A percentile compares a stretch with the other conserved stretches of the same genome.
phyloP scores from a whole-genome alignment of 1,140 invertebrate species.

The Drosophila teissieri region DNA sequence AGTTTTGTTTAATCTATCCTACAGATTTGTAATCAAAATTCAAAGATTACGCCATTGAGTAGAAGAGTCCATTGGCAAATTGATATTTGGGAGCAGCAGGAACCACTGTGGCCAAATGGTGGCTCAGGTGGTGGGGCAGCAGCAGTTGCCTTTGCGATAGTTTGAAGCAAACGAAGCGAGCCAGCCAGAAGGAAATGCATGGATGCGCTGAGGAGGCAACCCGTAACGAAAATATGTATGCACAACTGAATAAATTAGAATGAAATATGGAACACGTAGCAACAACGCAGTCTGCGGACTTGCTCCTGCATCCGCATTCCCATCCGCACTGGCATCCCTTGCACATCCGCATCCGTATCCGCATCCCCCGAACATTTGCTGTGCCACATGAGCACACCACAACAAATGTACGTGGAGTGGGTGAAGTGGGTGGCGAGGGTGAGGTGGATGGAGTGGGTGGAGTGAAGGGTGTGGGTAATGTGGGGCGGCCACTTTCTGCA shows the following conservation, averaged over 20 bases:
- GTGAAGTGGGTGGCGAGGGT: neutral
- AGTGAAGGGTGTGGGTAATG: neutral
- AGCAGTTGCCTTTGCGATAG: constrained; percentile 64
- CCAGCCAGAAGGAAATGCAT: constrained; percentile 81
- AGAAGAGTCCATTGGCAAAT: neutral
- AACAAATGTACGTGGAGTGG: constrained; percentile 49
- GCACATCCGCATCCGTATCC: constrained; percentile 1
- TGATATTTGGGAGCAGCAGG: neutral
- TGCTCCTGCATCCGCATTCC: constrained; percentile 4
- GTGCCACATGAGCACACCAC: constrained; percentile 65
- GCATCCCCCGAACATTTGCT: constrained; percentile 22
- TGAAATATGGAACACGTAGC: constrained; percentile 82
- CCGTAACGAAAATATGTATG: constrained; percentile 83
- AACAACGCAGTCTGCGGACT: constrained; percentile 48
- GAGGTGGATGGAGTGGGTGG: constrained; percentile 1
- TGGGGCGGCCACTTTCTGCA: constrained; percentile 63
- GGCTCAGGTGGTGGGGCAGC: constrained; percentile 31
- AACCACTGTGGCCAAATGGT: constrained; percentile 26
- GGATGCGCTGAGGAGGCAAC: constrained; percentile 78
- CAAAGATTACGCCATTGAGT: neutral
- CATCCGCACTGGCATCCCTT: neutral
- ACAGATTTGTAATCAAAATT: too few relatives aligned
- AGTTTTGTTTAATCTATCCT: too few relatives aligned
- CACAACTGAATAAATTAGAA: constrained; percentile 83
- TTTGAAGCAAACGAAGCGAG: constrained; percentile 80